Evolutionary conservation across 2,888 invertebrate species (phyloP).

Genomic region (Phania funesta): DNA sequence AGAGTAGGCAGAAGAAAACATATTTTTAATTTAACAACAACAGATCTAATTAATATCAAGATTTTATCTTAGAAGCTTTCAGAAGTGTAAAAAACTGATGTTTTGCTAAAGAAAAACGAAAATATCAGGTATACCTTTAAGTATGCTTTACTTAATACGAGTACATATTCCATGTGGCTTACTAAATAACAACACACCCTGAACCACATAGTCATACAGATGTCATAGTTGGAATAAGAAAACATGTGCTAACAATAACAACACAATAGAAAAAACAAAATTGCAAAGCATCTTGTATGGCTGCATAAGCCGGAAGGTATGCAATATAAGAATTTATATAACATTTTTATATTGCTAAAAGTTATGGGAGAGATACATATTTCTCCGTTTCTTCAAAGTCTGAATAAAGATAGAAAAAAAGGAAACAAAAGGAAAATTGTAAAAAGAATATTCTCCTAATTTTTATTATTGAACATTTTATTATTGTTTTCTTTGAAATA

Average conservation of each 20-base stretch:
- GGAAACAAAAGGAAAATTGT: no score
- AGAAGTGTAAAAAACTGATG: no score
- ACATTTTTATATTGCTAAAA: not conserved
- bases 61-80: no score
- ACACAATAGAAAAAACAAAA: not conserved
- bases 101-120: not conserved
- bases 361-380: not conserved
- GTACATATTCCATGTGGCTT: not conserved
- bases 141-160: constrained; percentile 9
- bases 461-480: no score
- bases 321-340: constrained; percentile 28
- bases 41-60: no score
- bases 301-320: constrained; percentile 40
- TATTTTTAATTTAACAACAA: no score
- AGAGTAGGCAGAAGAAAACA: no score
- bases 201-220: not conserved
- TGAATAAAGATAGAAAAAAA: no score
- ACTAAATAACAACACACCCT: not conserved
- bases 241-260: no score
- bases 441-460: no score
- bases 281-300: not conserved
- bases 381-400: not conserved
- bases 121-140: not conserved
- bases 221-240: no score
- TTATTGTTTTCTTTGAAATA: no score